Conservation (phyloP, 2,113 vertebrate species). For the Motacilla alba region DNA sequence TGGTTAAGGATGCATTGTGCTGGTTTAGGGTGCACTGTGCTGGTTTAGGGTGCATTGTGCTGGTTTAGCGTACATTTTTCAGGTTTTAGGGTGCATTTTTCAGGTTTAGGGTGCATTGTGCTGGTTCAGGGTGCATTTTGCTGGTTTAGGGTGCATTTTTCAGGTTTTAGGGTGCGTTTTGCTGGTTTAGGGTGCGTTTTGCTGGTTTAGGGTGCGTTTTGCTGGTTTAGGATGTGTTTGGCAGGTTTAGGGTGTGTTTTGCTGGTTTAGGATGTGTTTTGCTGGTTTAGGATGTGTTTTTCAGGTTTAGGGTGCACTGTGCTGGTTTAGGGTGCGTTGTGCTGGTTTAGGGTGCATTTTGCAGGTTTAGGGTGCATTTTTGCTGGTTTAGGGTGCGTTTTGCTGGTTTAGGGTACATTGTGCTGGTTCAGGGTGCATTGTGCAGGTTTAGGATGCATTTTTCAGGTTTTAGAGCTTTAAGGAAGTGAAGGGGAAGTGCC, state of each 20-base stretch:
- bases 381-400: neutral
- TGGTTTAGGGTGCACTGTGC: neutral
- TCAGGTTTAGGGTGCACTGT: no score
- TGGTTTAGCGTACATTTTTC: neutral
- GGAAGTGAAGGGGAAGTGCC: neutral
- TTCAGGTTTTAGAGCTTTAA: fast-evolving
- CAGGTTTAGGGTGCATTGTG: neutral
- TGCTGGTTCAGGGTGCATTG: neutral
- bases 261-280: no score
- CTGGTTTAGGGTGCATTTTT: neutral
- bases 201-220: no score
- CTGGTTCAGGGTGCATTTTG: neutral
- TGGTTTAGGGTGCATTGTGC: neutral
- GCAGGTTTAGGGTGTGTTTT: no score
- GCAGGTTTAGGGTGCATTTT: no score
- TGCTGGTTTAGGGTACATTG: neutral
- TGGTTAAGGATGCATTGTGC: neutral
- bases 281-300: no score
- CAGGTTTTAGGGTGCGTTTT: fast-evolving
- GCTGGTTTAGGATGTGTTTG: no score
- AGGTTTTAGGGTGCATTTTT: neutral
- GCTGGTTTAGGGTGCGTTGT: no score
- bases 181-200: no score
- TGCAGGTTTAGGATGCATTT: neutral
- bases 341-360: no score